A percentile compares a stretch with the other conserved stretches of the same genome.
Evolutionary conservation across 64 coral and sea anemone genomes (phyloP).

Genomic region (Actinia tenebrosa): DNA sequence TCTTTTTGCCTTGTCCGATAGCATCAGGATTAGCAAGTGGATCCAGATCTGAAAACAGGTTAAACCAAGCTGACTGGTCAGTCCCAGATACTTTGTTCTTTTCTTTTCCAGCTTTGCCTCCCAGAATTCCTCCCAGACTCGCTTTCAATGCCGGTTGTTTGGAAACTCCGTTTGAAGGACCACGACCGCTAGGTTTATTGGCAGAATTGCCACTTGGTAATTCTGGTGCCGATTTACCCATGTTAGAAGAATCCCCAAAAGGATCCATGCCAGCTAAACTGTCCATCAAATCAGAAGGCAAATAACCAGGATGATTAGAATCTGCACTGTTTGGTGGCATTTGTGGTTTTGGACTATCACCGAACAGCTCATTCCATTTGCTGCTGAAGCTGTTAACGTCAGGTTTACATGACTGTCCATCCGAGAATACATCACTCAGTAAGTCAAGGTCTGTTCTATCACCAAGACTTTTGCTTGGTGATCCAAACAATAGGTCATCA

Average conservation of each 20-base stretch:
- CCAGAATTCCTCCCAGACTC: not conserved
- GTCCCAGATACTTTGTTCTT: conserved; percentile 58
- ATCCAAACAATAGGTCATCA: conserved; percentile 92
- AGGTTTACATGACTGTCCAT: not conserved
- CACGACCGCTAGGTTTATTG: not conserved
- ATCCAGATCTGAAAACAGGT: conserved; percentile 96
- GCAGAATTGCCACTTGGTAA: not conserved
- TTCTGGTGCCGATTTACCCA: not conserved
- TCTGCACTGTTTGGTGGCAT: conserved; percentile 10
- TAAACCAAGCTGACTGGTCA: conserved; percentile 94
- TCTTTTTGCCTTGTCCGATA: conserved; percentile 80
- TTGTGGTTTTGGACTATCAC: conserved; percentile 42
- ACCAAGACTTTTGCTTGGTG: conserved; percentile 40
- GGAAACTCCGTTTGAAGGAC: conserved; percentile 6
- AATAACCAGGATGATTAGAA: conserved; percentile 53
- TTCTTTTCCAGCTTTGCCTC: conserved; percentile 28
- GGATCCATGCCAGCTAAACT: conserved; percentile 83
- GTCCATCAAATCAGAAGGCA: conserved; percentile 96
- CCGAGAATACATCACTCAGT: conserved; percentile 60
- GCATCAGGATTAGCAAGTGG: conserved; percentile 96
- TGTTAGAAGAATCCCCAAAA: conserved; percentile 29
- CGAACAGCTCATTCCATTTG: conserved; percentile 94
- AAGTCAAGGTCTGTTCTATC: conserved; percentile 55
- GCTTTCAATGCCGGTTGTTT: not conserved
- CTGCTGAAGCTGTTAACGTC: conserved; percentile 77